A percentile compares a stretch with the other conserved stretches of the same genome.
These are phyloP conservation scores for Ceramica pisi DNA, from an alignment of 2,888 invertebrate species.

Conservation along the genomic window DNA sequence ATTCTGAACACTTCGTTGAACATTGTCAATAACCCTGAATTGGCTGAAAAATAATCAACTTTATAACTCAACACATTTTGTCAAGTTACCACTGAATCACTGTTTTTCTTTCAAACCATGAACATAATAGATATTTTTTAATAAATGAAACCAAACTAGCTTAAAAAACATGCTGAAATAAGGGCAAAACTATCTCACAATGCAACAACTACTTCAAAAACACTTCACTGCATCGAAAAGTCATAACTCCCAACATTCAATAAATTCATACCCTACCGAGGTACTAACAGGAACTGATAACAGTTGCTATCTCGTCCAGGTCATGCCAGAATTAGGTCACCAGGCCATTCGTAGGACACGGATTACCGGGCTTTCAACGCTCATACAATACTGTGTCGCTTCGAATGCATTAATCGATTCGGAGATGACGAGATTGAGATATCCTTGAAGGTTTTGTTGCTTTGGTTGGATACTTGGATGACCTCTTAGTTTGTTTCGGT, in stretches of 20 bases:
- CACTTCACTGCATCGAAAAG: not conserved
- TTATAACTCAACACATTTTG: too few relatives aligned
- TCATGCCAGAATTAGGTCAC: slow-evolving; percentile 59
- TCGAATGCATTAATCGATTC: slow-evolving; percentile 40
- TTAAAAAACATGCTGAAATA: not conserved
- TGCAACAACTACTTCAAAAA: not conserved
- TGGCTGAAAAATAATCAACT: too few relatives aligned
- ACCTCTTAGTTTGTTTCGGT: too few relatives aligned
- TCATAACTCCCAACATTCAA: slow-evolving; percentile 6
- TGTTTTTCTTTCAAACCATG: too few relatives aligned
- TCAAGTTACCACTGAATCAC: too few relatives aligned
- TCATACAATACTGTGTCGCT: slow-evolving; percentile 41
- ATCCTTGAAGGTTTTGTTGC: slow-evolving; percentile 21
- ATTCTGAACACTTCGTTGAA: too few relatives aligned
- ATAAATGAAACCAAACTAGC: too few relatives aligned
- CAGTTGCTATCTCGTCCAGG: slow-evolving; percentile 50
- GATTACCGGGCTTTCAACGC: slow-evolving; percentile 32
- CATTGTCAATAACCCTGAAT: too few relatives aligned
- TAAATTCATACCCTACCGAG: slow-evolving; percentile 2
- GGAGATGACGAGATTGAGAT: slow-evolving; percentile 31
- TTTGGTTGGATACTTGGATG: not conserved
- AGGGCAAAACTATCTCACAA: too few relatives aligned
- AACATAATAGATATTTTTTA: too few relatives aligned
- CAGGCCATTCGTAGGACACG: slow-evolving; percentile 44
- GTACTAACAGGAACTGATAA: slow-evolving; percentile 42